phyloP scores from a whole-genome alignment of 1,140 invertebrate genomes.

The Uloborus diversus region DNA sequence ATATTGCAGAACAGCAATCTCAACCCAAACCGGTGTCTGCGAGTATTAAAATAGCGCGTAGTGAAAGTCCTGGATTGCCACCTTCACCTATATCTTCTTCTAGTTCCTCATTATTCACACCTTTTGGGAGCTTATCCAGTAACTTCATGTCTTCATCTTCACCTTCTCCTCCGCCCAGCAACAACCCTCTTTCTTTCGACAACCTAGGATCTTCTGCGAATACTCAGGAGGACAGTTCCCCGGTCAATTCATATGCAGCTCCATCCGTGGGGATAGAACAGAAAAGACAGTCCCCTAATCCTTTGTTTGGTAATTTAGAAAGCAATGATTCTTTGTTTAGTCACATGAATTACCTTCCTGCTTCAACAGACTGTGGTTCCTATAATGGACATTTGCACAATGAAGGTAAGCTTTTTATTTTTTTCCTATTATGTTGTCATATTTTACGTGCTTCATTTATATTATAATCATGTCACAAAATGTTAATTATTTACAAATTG shows the following conservation, averaged over 20 bases:
- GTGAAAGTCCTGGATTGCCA: constrained; percentile 32
- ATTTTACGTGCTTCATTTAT: too few species aligned
- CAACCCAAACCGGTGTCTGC: constrained; percentile 34
- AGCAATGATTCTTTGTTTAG: constrained; percentile 40
- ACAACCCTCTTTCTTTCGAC: constrained; percentile 10
- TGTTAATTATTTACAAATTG: not conserved
- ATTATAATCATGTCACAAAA: too few species aligned
- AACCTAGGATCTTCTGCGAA: constrained; percentile 3
- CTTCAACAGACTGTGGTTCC: constrained; percentile 5
- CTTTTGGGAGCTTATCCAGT: constrained; percentile 51
- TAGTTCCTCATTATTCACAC: constrained; percentile 44
- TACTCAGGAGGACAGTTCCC: constrained; percentile 10
- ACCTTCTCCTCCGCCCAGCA: constrained; percentile 28
- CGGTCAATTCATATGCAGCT: constrained; percentile 6
- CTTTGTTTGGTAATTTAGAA: constrained; percentile 8
- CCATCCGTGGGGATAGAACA: not conserved
- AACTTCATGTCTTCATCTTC: constrained; percentile 45
- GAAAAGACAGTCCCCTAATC: constrained; percentile 26
- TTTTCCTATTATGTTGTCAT: too few species aligned
- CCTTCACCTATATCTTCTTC: constrained; percentile 46
- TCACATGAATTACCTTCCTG: constrained; percentile 29
- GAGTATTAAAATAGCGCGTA: constrained; percentile 48
- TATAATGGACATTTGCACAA: constrained; percentile 30
- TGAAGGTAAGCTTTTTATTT: constrained; percentile 26
- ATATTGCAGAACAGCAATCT: constrained; percentile 20